Percentiles rank a stretch among this genome's conserved stretches.
These are phyloP conservation scores for Sphaeridia pumilis DNA, from an alignment of 2,888 invertebrate species.

Conservation along the genomic window DNA sequence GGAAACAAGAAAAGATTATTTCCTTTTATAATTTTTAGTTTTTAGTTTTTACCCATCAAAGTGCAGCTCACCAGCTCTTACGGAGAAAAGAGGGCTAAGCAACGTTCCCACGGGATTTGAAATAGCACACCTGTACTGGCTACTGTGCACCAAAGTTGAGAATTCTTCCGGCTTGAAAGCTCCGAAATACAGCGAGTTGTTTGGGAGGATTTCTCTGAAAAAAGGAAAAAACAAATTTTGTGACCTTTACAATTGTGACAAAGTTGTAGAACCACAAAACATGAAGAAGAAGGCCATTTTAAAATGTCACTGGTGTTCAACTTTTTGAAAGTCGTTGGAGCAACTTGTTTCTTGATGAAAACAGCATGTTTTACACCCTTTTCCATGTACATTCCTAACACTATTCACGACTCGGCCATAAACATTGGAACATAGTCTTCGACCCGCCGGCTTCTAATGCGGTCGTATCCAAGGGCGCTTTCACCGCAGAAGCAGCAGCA, in stretches of 20 bases:
- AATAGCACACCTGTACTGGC: constrained; percentile 26
- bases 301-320: neutral
- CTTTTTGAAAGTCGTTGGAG: no score
- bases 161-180: constrained; percentile 28
- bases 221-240: neutral
- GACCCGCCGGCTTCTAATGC: no score
- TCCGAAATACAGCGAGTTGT: constrained; percentile 24
- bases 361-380: neutral
- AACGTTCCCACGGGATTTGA: constrained; percentile 28
- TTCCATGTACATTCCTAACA: neutral
- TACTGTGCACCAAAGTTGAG: constrained; percentile 24
- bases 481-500: no score
- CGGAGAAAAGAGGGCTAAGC: constrained; percentile 26
- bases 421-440: no score
- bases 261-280: neutral
- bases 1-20: neutral
- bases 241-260: neutral
- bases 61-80: constrained; percentile 21
- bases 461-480: no score
- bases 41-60: neutral
- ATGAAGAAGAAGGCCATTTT: neutral
- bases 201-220: constrained; percentile 25
- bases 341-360: no score
- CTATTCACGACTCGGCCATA: no score
- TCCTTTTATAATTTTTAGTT: no score